Conservation (phyloP, 1,140 invertebrate genomes). For the Drosophila triauraria region DNA sequence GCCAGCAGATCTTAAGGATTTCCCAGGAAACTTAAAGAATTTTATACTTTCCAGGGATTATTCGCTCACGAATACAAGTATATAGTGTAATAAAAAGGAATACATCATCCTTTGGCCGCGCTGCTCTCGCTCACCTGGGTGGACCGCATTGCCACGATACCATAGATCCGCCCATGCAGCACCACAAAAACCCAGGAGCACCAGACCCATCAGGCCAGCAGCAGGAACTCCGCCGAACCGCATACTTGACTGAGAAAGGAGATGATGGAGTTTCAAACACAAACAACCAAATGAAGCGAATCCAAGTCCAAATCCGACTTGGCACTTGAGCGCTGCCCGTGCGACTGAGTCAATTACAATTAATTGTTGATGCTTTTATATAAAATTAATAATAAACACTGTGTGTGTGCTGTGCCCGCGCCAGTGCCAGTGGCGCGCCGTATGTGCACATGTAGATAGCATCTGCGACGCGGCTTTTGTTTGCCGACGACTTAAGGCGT, state of each 20-base stretch:
- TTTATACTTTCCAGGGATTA: neutral
- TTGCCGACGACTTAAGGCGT: conserved; percentile 59
- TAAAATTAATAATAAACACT: conserved; percentile 80
- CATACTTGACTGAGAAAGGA: conserved; percentile 6
- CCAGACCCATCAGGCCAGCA: conserved; percentile 11
- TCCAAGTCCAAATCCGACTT: conserved; percentile 48
- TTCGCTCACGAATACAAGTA: neutral
- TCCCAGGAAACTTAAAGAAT: neutral
- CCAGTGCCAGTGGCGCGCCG: neutral
- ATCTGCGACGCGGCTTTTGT: conserved; percentile 64
- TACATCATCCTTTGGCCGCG: neutral
- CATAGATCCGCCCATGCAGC: conserved; percentile 48
- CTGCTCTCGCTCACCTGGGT: conserved; percentile 62
- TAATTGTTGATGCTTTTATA: conserved; percentile 85
- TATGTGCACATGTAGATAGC: conserved; percentile 35
- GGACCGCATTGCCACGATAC: conserved; percentile 75
- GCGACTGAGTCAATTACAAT: conserved; percentile 81
- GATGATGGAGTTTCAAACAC: neutral
- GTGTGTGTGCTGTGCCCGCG: conserved; percentile 4
- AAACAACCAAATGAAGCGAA: conserved; percentile 1
- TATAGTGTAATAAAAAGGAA: neutral
- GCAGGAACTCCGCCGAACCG: conserved; percentile 3
- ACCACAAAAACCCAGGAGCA: conserved; percentile 42
- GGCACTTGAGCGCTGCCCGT: conserved; percentile 48
- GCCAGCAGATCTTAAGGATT: too few species aligned